phyloP scores from a whole-genome alignment of 2,888 invertebrate genomes.

The Cordylochernes scorpioides region DNA sequence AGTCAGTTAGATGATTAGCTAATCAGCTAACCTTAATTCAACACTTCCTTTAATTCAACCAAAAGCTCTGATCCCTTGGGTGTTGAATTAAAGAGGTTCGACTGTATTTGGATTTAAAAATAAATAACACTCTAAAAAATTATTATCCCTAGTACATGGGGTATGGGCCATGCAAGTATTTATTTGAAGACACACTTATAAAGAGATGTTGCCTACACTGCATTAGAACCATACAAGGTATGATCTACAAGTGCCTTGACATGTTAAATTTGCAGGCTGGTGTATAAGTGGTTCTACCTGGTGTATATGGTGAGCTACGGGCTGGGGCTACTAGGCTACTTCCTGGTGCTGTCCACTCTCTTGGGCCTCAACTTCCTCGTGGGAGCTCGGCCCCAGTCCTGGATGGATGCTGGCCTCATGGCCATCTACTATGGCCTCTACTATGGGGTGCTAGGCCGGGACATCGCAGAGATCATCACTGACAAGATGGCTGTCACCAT shows the following conservation, averaged over 20 bases:
- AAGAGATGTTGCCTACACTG: no score
- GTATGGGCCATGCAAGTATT: no score
- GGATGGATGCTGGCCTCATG: slow-evolving; percentile 48
- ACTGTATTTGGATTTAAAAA: neutral
- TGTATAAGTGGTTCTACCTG: slow-evolving; percentile 13
- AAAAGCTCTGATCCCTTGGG: no score
- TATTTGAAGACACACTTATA: no score
- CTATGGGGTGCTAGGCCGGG: slow-evolving; percentile 83
- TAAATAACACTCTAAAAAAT: neutral
- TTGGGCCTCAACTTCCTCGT: slow-evolving; percentile 12
- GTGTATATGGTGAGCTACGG: slow-evolving; percentile 13
- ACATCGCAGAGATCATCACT: slow-evolving; percentile 88
- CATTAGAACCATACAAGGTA: no score
- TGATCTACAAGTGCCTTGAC: neutral
- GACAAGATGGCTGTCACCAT: slow-evolving; percentile 94
- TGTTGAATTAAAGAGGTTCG: neutral
- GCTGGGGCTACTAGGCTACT: slow-evolving; percentile 10
- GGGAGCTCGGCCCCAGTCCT: slow-evolving; percentile 17
- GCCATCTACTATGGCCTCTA: slow-evolving; percentile 89
- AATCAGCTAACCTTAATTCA: no score
- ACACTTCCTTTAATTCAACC: no score
- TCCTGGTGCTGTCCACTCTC: slow-evolving; percentile 9
- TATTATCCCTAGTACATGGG: neutral
- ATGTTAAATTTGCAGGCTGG: slow-evolving; percentile 6
- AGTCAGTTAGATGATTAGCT: no score